Evolutionary conservation across 2,888 invertebrate species (phyloP), one percentile per base, ranked within the genome.

Genomic region (Steromphala cineraria): DNA sequence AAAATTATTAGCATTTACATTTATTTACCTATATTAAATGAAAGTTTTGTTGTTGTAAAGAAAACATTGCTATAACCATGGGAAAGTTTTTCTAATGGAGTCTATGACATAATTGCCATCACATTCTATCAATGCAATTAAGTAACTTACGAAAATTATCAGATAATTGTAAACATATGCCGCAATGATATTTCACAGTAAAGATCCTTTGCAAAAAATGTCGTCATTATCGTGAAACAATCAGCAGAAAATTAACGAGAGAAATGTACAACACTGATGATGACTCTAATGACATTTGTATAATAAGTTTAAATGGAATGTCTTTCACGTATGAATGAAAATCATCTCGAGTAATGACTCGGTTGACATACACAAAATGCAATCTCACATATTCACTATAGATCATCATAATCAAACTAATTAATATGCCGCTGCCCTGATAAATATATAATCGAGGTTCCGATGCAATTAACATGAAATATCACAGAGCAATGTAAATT

Each of bases 241-340:
- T 31, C 71, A 71, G 71, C 31, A n/a, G 71, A n/a, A 71, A 67
- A 71, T 71, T 79, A 55, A 75, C 74, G 77, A 78, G 56, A 52
- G 46, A 67, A 78, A 21, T 76, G 46, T 56, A 74, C 78, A 78
- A 17, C 15, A 55, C 71, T 46, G 75, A 67, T 79, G 46, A 79
- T 74, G 56, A 79, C 71, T 76, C 10, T 53, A 31, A 71, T 67
- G 77, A 79, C 79, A 79, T 79, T 79, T 81, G 75, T 79, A 67
- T 75, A 75, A 79, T 24, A 81, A 71, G 81, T 53, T 75, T 81
- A 79, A 78, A 56, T 36, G 19, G 71, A 71, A 71, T 36, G 71
- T 40, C 31, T 36, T 71, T 71, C 31, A 1, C 31, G n/a, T 71
- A 71, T 40, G 40, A 36, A 71, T 36, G 71, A 71, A 71, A 71